Evolutionary conservation across 2,113 vertebrate species (phyloP).

Genomic region (Uropsilus gracilis): DNA sequence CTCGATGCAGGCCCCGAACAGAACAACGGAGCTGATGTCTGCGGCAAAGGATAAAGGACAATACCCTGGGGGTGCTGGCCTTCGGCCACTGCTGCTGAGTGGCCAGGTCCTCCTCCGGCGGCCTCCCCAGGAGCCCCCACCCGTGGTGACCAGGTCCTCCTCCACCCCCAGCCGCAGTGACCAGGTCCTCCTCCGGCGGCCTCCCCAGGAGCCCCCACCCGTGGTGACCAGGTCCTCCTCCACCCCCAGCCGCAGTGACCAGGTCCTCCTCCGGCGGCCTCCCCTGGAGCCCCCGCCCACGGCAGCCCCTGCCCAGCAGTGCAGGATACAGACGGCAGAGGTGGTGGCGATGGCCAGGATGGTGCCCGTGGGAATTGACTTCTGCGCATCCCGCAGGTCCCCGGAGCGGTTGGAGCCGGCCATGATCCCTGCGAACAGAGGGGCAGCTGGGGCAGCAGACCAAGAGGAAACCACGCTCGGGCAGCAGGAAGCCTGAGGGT

Average conservation of each 20-base stretch:
- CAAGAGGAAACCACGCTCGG: neutral
- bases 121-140: too few species aligned
- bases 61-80: neutral
- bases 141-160: too few species aligned
- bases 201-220: too few species aligned
- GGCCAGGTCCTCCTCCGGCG: neutral
- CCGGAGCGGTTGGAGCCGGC: constrained; percentile 98
- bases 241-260: too few species aligned
- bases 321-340: constrained; percentile 97
- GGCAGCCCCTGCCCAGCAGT: neutral
- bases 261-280: too few species aligned
- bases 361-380: constrained; percentile 97
- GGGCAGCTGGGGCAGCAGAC: neutral
- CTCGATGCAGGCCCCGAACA: constrained; percentile 97
- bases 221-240: too few species aligned
- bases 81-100: neutral
- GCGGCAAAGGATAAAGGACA: constrained; percentile 68
- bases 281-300: neutral
- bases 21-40: constrained; percentile 94
- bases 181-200: neutral
- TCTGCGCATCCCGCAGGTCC: constrained; percentile 98
- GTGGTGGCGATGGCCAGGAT: constrained; percentile 98
- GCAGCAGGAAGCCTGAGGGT: neutral
- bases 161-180: too few species aligned
- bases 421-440: constrained; percentile 93